Conservation (phyloP, 2,888 invertebrate genomes). For the Parthenolecanium corni region DNA sequence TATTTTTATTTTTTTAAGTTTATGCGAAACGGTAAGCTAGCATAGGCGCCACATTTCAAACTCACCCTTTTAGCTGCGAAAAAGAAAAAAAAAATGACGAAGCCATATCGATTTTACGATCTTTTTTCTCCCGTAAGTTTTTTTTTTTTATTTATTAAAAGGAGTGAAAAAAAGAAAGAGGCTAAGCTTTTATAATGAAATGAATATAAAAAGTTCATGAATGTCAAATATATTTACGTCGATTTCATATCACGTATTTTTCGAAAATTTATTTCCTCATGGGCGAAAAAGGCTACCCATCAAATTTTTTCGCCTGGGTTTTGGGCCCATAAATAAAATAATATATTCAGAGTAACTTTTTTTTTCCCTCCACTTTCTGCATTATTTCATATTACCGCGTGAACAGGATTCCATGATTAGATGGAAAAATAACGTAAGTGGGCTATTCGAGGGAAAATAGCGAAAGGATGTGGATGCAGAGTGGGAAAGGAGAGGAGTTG, state of each 20-base stretch:
- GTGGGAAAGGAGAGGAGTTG: too few relatives aligned
- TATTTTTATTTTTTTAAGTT: constrained; percentile 11
- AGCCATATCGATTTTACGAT: constrained; percentile 17
- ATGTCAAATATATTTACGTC: constrained; percentile 24
- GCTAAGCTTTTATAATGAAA: constrained; percentile 12
- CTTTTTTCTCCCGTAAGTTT: constrained; percentile 1
- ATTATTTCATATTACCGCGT: too few relatives aligned
- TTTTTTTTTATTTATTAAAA: too few relatives aligned
- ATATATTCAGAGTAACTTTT: not conserved
- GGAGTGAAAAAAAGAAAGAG: not conserved
- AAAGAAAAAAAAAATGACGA: constrained; percentile 22
- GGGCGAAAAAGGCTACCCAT: not conserved
- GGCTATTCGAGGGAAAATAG: too few relatives aligned
- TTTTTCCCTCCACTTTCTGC: too few relatives aligned
- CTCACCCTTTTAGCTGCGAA: constrained; percentile 18
- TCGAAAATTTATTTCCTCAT: not conserved
- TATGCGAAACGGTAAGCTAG: constrained; percentile 18
- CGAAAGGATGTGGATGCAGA: too few relatives aligned
- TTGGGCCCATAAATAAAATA: not conserved
- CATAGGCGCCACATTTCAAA: constrained; percentile 16
- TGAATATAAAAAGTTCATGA: constrained; percentile 26
- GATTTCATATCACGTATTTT: not conserved
- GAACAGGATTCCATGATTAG: too few relatives aligned
- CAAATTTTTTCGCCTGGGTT: not conserved
- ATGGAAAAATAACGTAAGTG: too few relatives aligned